These are phyloP conservation scores for Melanotaenia trifasciata DNA, from an alignment of 2,797 vertebrate species.

Conservation along the genomic window DNA sequence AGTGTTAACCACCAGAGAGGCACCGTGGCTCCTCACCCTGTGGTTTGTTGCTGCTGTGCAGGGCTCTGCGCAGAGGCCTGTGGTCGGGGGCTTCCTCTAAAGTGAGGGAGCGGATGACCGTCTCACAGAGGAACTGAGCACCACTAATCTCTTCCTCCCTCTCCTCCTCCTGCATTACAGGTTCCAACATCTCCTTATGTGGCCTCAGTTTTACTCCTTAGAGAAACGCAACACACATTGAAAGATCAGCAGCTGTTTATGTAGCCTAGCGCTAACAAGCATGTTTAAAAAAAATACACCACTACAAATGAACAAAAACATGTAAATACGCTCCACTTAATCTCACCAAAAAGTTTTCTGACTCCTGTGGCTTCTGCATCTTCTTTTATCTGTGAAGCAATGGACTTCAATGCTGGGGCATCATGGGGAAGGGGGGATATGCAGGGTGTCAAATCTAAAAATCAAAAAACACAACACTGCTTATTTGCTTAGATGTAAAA, in stretches of 20 bases:
- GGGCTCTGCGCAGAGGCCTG: constrained; percentile 84
- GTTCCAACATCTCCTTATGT: constrained; percentile 75
- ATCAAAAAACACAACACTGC: neutral
- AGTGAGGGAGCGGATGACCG: constrained; percentile 94
- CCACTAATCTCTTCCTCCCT: constrained; percentile 96
- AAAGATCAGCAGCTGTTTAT: neutral
- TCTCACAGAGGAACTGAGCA: constrained; percentile 98
- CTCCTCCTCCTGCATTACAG: constrained; percentile 84
- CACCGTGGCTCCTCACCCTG: constrained; percentile 77
- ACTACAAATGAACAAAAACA: too few species aligned
- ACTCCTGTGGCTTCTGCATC: constrained; percentile 83
- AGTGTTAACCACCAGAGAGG: neutral
- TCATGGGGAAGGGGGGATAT: constrained; percentile 92
- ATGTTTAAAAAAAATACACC: too few species aligned
- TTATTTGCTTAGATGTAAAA: neutral
- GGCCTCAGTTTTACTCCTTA: constrained; percentile 70
- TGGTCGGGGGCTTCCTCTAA: constrained; percentile 96
- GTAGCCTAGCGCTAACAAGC: too few species aligned
- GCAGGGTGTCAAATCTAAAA: constrained; percentile 91
- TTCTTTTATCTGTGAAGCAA: constrained; percentile 83
- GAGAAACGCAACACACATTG: neutral
- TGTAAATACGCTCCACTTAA: neutral
- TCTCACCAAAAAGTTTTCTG: constrained; percentile 87
- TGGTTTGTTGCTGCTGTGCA: constrained; percentile 64
- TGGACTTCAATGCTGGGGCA: constrained; percentile 82